Evolutionary conservation across 2,888 invertebrate genomes (phyloP).

Genomic region (Chromoteleia sp.): DNA sequence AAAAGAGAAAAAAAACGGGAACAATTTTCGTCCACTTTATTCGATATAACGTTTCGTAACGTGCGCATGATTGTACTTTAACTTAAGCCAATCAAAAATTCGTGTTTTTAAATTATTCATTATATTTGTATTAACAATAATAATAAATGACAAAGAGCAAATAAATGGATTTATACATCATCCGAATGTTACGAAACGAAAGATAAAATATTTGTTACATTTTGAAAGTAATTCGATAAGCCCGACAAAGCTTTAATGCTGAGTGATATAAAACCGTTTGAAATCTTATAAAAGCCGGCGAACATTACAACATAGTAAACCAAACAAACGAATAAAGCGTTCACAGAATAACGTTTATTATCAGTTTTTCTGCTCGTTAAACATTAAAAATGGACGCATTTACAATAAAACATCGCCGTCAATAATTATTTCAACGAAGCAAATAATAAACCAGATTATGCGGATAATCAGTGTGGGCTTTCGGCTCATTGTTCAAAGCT

Average conservation of each 20-base stretch:
- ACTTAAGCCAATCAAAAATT: too few relatives aligned
- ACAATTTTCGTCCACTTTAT: too few relatives aligned
- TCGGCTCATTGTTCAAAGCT: neutral
- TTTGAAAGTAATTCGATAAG: slow-evolving; percentile 1
- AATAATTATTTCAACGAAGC: slow-evolving; percentile 1
- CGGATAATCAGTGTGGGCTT: neutral
- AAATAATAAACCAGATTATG: slow-evolving; percentile 7
- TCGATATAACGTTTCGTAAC: too few relatives aligned
- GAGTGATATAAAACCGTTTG: slow-evolving; percentile 20
- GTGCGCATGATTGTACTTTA: too few relatives aligned
- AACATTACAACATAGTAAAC: neutral
- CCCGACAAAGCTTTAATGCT: slow-evolving; percentile 13
- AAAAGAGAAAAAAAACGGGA: too few relatives aligned
- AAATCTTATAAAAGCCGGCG: slow-evolving; percentile 20
- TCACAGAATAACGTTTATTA: neutral
- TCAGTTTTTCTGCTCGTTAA: neutral
- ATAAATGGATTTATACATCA: too few relatives aligned
- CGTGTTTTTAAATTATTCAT: too few relatives aligned
- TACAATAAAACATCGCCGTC: neutral
- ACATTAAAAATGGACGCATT: neutral
- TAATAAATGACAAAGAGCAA: neutral
- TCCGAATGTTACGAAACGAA: neutral
- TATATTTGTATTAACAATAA: too few relatives aligned
- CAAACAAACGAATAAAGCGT: slow-evolving; percentile 6
- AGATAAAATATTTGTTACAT: neutral